Conservation (phyloP, 2,797 vertebrate genomes). For the Syncerus caffer region DNA sequence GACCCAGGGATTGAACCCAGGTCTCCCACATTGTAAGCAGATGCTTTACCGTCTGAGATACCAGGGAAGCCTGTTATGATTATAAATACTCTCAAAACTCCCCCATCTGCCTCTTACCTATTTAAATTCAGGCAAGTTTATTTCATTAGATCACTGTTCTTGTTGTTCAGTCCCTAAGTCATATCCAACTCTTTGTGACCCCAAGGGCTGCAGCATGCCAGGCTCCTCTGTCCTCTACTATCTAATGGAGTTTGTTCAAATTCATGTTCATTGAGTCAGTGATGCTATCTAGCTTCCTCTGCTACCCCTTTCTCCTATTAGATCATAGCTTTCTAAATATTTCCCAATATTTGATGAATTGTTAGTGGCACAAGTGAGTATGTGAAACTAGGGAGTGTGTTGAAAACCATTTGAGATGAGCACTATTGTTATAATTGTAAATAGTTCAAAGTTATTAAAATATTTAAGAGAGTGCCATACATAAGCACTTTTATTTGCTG, state of each 20-base stretch:
- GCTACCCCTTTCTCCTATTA: not conserved
- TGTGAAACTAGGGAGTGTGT: not conserved
- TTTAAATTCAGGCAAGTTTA: not conserved
- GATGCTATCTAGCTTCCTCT: not conserved
- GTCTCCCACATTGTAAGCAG: too few species aligned
- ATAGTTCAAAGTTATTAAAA: constrained; percentile 31
- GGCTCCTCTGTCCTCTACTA: not conserved
- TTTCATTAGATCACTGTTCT: not conserved
- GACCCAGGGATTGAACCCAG: too few species aligned
- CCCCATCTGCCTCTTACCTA: not conserved
- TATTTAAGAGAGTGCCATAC: not conserved
- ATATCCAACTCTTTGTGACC: not conserved
- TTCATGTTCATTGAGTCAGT: not conserved
- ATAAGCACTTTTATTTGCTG: constrained; percentile 36
- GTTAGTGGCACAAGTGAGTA: not conserved
- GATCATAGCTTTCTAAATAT: not conserved
- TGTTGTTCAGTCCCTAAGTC: not conserved
- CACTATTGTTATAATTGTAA: not conserved
- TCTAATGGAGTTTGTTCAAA: not conserved
- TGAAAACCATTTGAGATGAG: not conserved
- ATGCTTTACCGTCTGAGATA: too few species aligned
- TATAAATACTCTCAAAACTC: not conserved
- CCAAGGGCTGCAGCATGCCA: not conserved
- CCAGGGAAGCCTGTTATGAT: not conserved
- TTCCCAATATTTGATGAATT: not conserved